phyloP scores from a whole-genome alignment of 2,888 invertebrate species.

The Eudemis profundana region DNA sequence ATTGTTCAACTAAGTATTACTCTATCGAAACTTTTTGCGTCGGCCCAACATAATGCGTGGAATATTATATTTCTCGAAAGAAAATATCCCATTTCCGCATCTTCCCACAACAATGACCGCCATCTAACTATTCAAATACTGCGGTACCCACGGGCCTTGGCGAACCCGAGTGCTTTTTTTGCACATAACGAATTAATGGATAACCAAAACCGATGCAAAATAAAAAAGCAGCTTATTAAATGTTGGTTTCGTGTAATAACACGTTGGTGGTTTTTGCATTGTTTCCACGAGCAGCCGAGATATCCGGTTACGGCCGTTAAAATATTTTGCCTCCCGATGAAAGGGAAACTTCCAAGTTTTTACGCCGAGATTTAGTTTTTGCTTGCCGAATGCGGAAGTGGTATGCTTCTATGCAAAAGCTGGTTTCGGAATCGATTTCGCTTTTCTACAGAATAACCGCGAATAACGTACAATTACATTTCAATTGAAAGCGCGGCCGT shows the following conservation, averaged over 20 bases:
- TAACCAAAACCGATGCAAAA: conserved; percentile 81
- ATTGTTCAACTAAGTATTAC: conserved; percentile 60
- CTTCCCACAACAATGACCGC: conserved; percentile 83
- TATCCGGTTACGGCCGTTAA: conserved; percentile 84
- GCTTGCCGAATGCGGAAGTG: conserved; percentile 80
- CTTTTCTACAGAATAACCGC: conserved; percentile 69
- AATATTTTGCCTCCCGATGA: conserved; percentile 83
- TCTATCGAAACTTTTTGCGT: conserved; percentile 71
- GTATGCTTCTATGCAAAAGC: conserved; percentile 81
- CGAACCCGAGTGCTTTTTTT: conserved; percentile 76
- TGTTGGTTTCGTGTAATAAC: conserved; percentile 85
- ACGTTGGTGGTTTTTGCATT: conserved; percentile 83
- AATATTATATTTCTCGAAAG: conserved; percentile 85
- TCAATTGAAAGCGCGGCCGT: conserved; percentile 58
- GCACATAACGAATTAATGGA: conserved; percentile 82
- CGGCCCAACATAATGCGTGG: conserved; percentile 77
- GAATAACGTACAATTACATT: conserved; percentile 80
- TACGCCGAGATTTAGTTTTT: conserved; percentile 77
- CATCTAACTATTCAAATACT: conserved; percentile 83
- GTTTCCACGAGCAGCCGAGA: conserved; percentile 80
- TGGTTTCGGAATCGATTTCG: conserved; percentile 77
- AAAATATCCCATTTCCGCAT: conserved; percentile 86
- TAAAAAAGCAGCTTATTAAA: conserved; percentile 84
- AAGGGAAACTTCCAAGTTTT: conserved; percentile 83
- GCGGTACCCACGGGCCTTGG: conserved; percentile 63